Evolutionary conservation across 2,797 vertebrate species (phyloP).

Genomic region (Enteromius treurensis): DNA sequence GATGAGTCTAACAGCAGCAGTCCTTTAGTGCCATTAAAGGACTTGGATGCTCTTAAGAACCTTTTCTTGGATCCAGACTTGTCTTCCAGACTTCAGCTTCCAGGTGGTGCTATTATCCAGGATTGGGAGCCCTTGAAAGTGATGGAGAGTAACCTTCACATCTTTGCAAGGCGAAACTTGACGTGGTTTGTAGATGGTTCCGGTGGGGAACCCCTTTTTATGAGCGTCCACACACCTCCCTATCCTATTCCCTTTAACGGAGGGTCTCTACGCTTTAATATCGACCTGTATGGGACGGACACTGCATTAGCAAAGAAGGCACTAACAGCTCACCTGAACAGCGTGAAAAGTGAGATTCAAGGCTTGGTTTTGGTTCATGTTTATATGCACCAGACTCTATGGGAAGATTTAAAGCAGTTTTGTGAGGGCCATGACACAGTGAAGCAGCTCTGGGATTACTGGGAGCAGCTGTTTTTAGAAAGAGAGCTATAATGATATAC

Average conservation of each 20-base stretch:
- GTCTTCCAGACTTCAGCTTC: conserved; percentile 54
- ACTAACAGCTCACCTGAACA: conserved; percentile 58
- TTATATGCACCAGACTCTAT: conserved; percentile 54
- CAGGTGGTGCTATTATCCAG: conserved; percentile 58
- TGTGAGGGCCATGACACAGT: conserved; percentile 54
- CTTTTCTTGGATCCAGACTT: conserved; percentile 60
- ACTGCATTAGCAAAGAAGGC: conserved; percentile 43
- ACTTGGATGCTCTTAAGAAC: conserved; percentile 47
- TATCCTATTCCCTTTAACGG: conserved; percentile 59
- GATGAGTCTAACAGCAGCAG: conserved; percentile 13
- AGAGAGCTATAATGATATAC: conserved; percentile 26
- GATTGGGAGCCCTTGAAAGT: conserved; percentile 63
- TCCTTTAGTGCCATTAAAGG: conserved; percentile 39
- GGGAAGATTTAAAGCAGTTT: conserved; percentile 55
- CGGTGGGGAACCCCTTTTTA: conserved; percentile 49
- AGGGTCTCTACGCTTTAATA: conserved; percentile 57
- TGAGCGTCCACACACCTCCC: conserved; percentile 57
- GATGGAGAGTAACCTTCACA: conserved; percentile 60
- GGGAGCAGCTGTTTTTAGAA: conserved; percentile 60
- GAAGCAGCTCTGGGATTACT: conserved; percentile 4
- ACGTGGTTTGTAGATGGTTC: conserved; percentile 57
- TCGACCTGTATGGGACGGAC: conserved; percentile 62
- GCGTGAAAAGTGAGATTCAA: conserved; percentile 38
- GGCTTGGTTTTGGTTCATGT: conserved; percentile 53
- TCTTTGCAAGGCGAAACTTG: conserved; percentile 56